Evolutionary conservation across 1,140 invertebrate species (phyloP), one percentile per base, ranked within the genome.

Genomic region (Zaprionus nigranus): DNA sequence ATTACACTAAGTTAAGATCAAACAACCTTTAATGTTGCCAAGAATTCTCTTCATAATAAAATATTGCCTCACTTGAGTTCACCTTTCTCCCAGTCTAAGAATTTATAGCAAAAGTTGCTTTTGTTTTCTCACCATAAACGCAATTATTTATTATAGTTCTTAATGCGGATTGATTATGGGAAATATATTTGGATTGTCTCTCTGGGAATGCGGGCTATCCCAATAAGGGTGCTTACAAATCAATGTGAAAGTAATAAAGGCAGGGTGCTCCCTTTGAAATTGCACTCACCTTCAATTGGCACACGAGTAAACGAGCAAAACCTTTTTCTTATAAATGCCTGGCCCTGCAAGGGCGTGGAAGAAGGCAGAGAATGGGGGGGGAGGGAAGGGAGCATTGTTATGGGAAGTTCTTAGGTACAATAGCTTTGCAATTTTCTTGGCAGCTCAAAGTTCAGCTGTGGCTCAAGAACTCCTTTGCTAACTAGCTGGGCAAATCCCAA

Each of bases 351-450:
- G 6, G 46, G 20, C 68, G 71, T 65, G 69, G 56, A 28, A 30
- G 24, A 15, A 57, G 26, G n/a, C n/a, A n/a, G n/a, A n/a, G n/a
- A n/a, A 12, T 7, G 20, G 59, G 20, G 3, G 20, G 40, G 40
- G 53, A 36, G 22, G 51, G 66, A 66, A 30, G 66, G 68, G 69
- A 77, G 79, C 78, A 88, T 87, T 87, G 83, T 87, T 88, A 83
- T 68, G 75, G 73, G 67, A 87, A 87, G 77, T 78, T 87, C 70
- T 75, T 78, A 28, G 74, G 57, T 78, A 73, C 84, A 88, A 84
- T 84, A 78, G 84, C 84, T 83, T 83, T 75, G 84, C 84, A 88
- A 83, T 86, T 86, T 86, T 88, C 83, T 80, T 88, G 78, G 84
- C 67, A 83, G 76, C 83, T 83, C 70, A 78, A 86, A 87, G 80